These are phyloP conservation scores for Spondyliosoma cantharus DNA, from an alignment of 2,797 vertebrate genomes.

Conservation along the genomic window DNA sequence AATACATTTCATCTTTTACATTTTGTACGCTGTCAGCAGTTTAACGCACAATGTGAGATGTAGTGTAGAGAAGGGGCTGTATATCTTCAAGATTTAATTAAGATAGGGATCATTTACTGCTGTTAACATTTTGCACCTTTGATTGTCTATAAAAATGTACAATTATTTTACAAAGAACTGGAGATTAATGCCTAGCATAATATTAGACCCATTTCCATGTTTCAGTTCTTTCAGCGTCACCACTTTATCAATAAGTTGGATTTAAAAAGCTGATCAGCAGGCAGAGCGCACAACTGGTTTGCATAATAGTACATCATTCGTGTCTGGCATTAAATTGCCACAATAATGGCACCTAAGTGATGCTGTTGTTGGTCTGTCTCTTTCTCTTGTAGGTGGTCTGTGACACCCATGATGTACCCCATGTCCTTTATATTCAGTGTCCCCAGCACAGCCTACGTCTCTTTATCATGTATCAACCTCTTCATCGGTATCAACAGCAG, in stretches of 20 bases:
- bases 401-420: constrained; percentile 98
- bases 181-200: too few relatives aligned
- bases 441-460: constrained; percentile 96
- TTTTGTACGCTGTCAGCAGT: not conserved
- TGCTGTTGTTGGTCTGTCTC: not conserved
- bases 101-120: not conserved
- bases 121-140: not conserved
- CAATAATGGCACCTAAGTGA: not conserved
- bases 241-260: not conserved
- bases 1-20: not conserved
- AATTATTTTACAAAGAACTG: too few relatives aligned
- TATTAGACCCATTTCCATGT: not conserved
- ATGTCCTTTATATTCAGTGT: constrained; percentile 91
- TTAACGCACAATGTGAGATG: not conserved
- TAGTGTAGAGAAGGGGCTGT: not conserved
- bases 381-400: constrained; percentile 88
- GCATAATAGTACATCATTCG: not conserved
- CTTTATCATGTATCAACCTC: constrained; percentile 93
- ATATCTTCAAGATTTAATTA: too few relatives aligned
- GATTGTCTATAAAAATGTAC: not conserved
- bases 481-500: constrained; percentile 97
- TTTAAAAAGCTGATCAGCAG: not conserved
- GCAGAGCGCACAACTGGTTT: not conserved
- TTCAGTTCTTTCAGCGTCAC: not conserved
- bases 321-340: not conserved